Conservation (phyloP, 2,113 vertebrate species). For the Osmerus mordax region DNA sequence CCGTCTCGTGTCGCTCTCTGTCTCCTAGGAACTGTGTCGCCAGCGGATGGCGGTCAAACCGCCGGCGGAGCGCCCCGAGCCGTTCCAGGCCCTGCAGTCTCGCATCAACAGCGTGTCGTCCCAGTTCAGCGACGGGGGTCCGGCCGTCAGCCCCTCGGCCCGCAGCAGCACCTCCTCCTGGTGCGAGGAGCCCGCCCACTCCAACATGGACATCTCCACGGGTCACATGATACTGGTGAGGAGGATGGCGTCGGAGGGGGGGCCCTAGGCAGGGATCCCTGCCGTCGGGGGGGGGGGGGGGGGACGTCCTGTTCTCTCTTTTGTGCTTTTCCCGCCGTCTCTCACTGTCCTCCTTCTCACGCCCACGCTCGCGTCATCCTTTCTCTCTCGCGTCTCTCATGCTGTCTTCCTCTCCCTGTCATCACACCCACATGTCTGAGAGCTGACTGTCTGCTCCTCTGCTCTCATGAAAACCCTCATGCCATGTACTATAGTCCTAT, state of each 20-base stretch:
- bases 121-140: constrained; percentile 90
- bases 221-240: constrained; percentile 97
- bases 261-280: too few relatives aligned
- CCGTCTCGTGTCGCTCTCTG: background rate
- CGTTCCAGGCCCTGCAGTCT: constrained; percentile 67
- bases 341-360: background rate
- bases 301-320: background rate
- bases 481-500: background rate
- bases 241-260: too few relatives aligned
- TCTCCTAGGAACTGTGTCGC: constrained; percentile 87
- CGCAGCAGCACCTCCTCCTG: constrained; percentile 92
- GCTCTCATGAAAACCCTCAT: background rate
- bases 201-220: constrained; percentile 98
- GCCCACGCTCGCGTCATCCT: too few relatives aligned
- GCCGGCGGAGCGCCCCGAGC: constrained; percentile 76
- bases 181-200: constrained; percentile 89
- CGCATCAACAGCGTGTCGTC: constrained; percentile 91
- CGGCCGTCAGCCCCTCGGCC: constrained; percentile 81
- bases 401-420: constrained; percentile 37
- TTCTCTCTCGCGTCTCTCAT: background rate
- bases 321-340: background rate
- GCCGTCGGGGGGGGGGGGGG: too few relatives aligned
- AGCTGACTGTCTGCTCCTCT: constrained; percentile 28
- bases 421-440: constrained; percentile 53
- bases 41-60: constrained; percentile 89